phyloP scores from a whole-genome alignment of 2,888 invertebrate species.

The Octodonta nipae region DNA sequence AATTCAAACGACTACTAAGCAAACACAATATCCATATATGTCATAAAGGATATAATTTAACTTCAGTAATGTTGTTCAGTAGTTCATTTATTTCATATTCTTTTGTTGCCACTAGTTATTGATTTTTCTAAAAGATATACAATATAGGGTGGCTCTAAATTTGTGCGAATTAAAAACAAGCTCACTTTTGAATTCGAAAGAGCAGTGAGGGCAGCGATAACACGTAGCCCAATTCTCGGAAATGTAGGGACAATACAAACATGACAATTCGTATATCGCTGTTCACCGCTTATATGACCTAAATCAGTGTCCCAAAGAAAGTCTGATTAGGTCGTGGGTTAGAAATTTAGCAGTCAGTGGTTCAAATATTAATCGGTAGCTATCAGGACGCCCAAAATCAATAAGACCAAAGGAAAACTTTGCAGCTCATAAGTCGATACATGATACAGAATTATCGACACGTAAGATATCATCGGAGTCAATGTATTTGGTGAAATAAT shows the following conservation, averaged over 20 bases:
- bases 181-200: too few species aligned
- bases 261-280: conserved; percentile 7
- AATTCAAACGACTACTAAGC: too few species aligned
- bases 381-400: conserved; percentile 7
- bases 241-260: conserved; percentile 1
- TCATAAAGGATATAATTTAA: too few species aligned
- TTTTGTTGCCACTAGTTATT: too few species aligned
- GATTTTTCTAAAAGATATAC: too few species aligned
- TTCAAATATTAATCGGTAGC: conserved; percentile 6
- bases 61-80: too few species aligned
- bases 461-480: conserved; percentile 6
- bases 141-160: too few species aligned
- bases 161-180: too few species aligned
- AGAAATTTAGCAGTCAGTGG: conserved; percentile 7
- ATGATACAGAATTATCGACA: conserved; percentile 6
- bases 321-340: conserved; percentile 9
- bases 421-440: conserved; percentile 1
- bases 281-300: conserved; percentile 8
- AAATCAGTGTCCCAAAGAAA: conserved; percentile 9
- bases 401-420: conserved; percentile 5
- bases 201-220: not conserved
- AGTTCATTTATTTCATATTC: too few species aligned
- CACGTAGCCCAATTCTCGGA: not conserved
- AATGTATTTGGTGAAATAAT: too few species aligned
- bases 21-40: too few species aligned